Conservation (phyloP, 2,888 invertebrate species). For the Lasiommata megera region DNA sequence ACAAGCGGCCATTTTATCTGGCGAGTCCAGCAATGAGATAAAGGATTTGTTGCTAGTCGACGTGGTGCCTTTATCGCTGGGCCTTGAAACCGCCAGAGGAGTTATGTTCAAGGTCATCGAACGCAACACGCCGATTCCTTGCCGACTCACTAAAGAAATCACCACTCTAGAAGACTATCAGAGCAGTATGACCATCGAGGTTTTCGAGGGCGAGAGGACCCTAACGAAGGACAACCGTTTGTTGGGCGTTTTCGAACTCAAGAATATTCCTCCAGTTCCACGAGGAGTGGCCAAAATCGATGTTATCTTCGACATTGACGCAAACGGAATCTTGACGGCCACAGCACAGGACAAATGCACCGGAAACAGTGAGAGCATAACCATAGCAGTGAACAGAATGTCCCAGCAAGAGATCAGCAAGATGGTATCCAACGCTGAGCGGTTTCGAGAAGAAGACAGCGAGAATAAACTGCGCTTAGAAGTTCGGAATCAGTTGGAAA, state of each 20-base stretch:
- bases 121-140: slow-evolving; percentile 59
- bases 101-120: slow-evolving; percentile 63
- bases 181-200: slow-evolving; percentile 58
- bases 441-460: slow-evolving; percentile 50
- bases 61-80: slow-evolving; percentile 60
- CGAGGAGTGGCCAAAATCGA: slow-evolving; percentile 59
- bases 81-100: slow-evolving; percentile 60
- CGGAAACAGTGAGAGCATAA: slow-evolving; percentile 47
- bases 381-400: slow-evolving; percentile 51
- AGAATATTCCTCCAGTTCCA: slow-evolving; percentile 59
- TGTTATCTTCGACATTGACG: slow-evolving; percentile 58
- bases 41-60: slow-evolving; percentile 52
- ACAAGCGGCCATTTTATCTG: slow-evolving; percentile 56
- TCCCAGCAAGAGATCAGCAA: slow-evolving; percentile 48
- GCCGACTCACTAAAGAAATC: slow-evolving; percentile 54
- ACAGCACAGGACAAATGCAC: slow-evolving; percentile 55
- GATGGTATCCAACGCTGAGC: slow-evolving; percentile 56
- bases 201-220: slow-evolving; percentile 63
- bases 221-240: slow-evolving; percentile 61
- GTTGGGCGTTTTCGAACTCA: slow-evolving; percentile 55
- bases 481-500: slow-evolving; percentile 58
- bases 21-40: slow-evolving; percentile 44
- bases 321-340: slow-evolving; percentile 56
- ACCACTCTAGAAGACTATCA: slow-evolving; percentile 64
- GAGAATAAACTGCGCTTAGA: slow-evolving; percentile 54